Evolutionary conservation across 2,113 vertebrate species (phyloP).

Genomic region (Lutjanus erythropterus): DNA sequence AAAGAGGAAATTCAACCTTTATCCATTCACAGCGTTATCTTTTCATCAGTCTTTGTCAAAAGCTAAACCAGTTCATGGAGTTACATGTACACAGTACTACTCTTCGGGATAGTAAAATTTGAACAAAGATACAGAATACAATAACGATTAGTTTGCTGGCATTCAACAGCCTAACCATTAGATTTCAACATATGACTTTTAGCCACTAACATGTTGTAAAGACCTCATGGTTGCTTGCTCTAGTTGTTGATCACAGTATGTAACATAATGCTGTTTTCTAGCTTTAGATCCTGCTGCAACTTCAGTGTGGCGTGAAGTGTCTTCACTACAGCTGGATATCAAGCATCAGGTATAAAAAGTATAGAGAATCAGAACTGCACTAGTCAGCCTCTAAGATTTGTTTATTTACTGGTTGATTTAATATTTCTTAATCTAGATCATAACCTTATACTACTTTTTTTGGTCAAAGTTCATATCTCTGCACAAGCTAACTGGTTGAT

Average conservation of each 20-base stretch:
- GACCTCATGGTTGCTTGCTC: neutral
- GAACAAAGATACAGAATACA: neutral
- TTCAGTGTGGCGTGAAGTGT: neutral
- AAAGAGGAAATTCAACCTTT: neutral
- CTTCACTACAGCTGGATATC: neutral
- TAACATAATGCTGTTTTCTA: neutral
- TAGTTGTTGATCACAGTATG: neutral
- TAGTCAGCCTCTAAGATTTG: neutral
- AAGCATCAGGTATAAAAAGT: neutral
- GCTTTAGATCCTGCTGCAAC: neutral
- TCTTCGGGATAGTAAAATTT: neutral
- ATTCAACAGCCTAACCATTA: neutral
- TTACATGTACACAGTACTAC: neutral
- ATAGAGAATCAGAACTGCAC: neutral
- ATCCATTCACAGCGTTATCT: neutral
- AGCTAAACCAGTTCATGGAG: neutral
- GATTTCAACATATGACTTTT: neutral
- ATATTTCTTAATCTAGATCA: too few species aligned
- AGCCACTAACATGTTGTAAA: neutral
- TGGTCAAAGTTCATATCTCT: too few species aligned
- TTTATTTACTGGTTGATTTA: neutral
- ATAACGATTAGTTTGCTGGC: neutral
- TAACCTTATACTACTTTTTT: too few species aligned
- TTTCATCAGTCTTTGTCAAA: neutral
- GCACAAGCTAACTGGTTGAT: too few species aligned